Percentiles rank a stretch among this genome's conserved stretches.
Evolutionary conservation across 2,113 vertebrate species (phyloP).

Genomic region (Nematolebias whitei): DNA sequence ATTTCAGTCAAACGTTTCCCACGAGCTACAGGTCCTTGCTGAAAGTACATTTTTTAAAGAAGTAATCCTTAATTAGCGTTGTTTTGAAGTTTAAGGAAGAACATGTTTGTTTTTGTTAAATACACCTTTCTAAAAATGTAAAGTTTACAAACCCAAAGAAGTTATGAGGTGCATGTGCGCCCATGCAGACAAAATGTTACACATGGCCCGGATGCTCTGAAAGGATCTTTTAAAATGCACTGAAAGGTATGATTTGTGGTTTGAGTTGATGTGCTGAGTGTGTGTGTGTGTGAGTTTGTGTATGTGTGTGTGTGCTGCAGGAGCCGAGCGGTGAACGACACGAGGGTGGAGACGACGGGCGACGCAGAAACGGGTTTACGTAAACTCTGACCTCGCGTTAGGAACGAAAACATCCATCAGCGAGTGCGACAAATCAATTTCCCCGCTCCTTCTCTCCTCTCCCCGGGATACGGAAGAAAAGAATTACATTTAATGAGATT

Average conservation of each 20-base stretch:
- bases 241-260: slow-evolving; percentile 58
- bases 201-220: slow-evolving; percentile 45
- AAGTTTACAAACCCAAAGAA: not conserved
- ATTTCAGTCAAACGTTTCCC: too few species aligned
- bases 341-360: slow-evolving; percentile 22
- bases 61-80: too few species aligned
- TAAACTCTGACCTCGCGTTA: slow-evolving; percentile 70
- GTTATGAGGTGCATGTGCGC: not conserved
- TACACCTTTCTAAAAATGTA: not conserved
- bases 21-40: too few species aligned
- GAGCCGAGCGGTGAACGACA: slow-evolving; percentile 32
- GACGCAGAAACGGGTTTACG: slow-evolving; percentile 52
- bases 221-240: slow-evolving; percentile 59
- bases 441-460: slow-evolving; percentile 36
- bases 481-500: slow-evolving; percentile 60
- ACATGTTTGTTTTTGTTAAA: too few species aligned
- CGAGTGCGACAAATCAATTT: slow-evolving; percentile 72
- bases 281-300: slow-evolving; percentile 15
- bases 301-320: too few species aligned
- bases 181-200: slow-evolving; percentile 20
- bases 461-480: slow-evolving; percentile 46
- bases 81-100: too few species aligned
- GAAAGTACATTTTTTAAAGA: too few species aligned
- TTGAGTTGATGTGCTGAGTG: slow-evolving; percentile 27
- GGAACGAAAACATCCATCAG: slow-evolving; percentile 74